Percentiles rank a stretch among this genome's conserved stretches.
These are phyloP conservation scores for Heliconius melpomene DNA, from an alignment of 1,140 invertebrate species.

Conservation along the genomic window DNA sequence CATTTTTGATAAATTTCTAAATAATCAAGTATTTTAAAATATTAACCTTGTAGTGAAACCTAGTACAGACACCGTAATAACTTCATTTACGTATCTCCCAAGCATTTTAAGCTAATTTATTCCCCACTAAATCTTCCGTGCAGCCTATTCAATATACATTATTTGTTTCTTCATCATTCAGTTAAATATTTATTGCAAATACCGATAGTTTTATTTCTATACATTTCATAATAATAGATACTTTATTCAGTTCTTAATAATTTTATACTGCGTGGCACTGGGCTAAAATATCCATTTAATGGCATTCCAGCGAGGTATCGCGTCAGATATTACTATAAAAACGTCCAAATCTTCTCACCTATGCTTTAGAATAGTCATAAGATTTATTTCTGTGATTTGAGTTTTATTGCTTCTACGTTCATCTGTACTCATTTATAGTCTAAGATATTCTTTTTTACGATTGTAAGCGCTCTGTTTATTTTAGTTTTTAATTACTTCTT, in stretches of 20 bases:
- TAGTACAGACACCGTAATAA: not conserved
- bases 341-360: conserved; percentile 63
- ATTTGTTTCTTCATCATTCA: conserved; percentile 46
- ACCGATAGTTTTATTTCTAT: conserved; percentile 60
- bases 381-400: conserved; percentile 79
- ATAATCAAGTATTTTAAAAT: not conserved
- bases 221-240: conserved; percentile 43
- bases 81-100: conserved; percentile 18
- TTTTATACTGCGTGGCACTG: conserved; percentile 60
- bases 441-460: conserved; percentile 80
- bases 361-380: conserved; percentile 69
- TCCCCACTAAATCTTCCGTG: conserved; percentile 42
- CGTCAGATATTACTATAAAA: conserved; percentile 65
- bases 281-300: conserved; percentile 59
- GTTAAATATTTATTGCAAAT: conserved; percentile 45
- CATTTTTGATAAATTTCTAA: not conserved
- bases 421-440: conserved; percentile 79
- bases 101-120: conserved; percentile 45
- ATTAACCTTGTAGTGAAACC: not conserved
- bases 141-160: conserved; percentile 45
- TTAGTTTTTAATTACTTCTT: conserved; percentile 79
- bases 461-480: conserved; percentile 78
- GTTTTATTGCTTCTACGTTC: conserved; percentile 76
- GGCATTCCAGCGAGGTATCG: conserved; percentile 58
- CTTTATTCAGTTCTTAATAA: conserved; percentile 51